Percentiles rank a stretch among this genome's conserved stretches.
phyloP scores from a whole-genome alignment of 2,797 vertebrate genomes.

The Delichon dasypus region DNA sequence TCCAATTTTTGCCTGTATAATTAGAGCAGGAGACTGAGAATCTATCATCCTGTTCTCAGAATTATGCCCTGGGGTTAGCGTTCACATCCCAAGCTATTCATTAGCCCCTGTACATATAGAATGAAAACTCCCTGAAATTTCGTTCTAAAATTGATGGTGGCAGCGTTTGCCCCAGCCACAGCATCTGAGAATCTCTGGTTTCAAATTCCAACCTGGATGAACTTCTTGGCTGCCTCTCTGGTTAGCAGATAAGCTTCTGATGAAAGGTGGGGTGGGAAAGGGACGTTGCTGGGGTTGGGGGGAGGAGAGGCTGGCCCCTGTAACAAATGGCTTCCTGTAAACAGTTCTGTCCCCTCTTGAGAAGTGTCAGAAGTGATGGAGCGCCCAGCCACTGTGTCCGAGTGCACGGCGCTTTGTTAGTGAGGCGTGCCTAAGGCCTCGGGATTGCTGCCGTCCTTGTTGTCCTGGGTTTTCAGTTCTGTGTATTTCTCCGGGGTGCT shows the following conservation, averaged over 20 bases:
- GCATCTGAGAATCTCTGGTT: conserved; percentile 5
- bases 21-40: conserved; percentile 27
- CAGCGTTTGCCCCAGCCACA: not conserved
- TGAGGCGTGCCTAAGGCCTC: rapidly evolving
- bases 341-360: conserved; percentile 18
- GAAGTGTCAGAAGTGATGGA: not conserved
- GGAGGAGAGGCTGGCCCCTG: not conserved
- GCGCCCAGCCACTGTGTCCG: not conserved
- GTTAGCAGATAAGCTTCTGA: conserved; percentile 3
- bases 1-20: conserved; percentile 22
- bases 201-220: conserved; percentile 44
- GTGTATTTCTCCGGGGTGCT: not conserved
- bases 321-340: conserved; percentile 64
- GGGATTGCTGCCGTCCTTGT: not conserved
- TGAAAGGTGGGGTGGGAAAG: conserved; percentile 47
- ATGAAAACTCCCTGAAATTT: conserved; percentile 20
- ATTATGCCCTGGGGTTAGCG: conserved; percentile 25
- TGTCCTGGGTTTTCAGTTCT: not conserved
- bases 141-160: not conserved
- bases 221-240: not conserved
- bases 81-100: conserved; percentile 39
- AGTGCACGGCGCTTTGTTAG: not conserved
- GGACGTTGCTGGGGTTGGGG: rapidly evolving
- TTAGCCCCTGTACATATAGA: conserved; percentile 38
- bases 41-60: conserved; percentile 33